Percentiles rank a stretch among this genome's conserved stretches.
phyloP scores from a whole-genome alignment of 2,797 vertebrate species.

The Brotula barbata region DNA sequence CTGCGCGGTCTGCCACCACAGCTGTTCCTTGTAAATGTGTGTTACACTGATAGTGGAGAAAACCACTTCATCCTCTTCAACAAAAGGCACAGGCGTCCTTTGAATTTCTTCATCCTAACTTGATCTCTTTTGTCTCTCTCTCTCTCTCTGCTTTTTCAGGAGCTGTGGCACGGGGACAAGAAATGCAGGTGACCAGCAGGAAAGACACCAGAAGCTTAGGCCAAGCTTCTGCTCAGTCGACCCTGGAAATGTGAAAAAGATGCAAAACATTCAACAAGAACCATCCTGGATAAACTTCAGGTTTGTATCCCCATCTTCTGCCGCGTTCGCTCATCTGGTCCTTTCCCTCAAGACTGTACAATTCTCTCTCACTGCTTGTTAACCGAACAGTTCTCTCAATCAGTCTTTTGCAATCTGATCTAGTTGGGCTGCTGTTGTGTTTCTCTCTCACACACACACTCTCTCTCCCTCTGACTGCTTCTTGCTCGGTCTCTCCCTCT shows the following conservation, averaged over 20 bases:
- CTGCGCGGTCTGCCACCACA: slow-evolving; percentile 49
- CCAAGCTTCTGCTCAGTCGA: slow-evolving; percentile 22
- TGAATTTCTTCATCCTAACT: slow-evolving; percentile 75
- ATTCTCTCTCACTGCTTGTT: slow-evolving; percentile 55
- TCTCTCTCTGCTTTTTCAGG: slow-evolving; percentile 28
- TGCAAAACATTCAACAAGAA: slow-evolving; percentile 19
- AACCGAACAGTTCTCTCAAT: slow-evolving; percentile 66
- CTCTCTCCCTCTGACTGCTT: slow-evolving; percentile 36
- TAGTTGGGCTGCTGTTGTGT: slow-evolving; percentile 66
- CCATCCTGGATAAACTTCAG: slow-evolving; percentile 57
- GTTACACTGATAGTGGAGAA: slow-evolving; percentile 61
- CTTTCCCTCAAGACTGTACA: slow-evolving; percentile 51
- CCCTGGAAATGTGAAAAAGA: slow-evolving; percentile 33
- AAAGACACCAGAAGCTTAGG: slow-evolving; percentile 26
- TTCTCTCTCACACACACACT: slow-evolving; percentile 41
- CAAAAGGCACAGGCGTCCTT: slow-evolving; percentile 54
- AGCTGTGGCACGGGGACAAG: slow-evolving; percentile 19
- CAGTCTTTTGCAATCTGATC: slow-evolving; percentile 79
- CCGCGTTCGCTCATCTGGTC: slow-evolving; percentile 40
- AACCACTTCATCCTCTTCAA: slow-evolving; percentile 69
- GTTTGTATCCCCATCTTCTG: slow-evolving; percentile 68
- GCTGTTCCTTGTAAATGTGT: slow-evolving; percentile 49
- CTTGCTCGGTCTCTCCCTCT: slow-evolving; percentile 28
- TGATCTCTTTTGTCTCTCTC: slow-evolving; percentile 33
- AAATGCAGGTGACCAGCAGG: slow-evolving; percentile 28